A percentile compares a stretch with the other conserved stretches of the same genome.
These are phyloP conservation scores for Bombus haemorrhoidalis DNA, from an alignment of 1,140 invertebrate species.

Conservation along the genomic window DNA sequence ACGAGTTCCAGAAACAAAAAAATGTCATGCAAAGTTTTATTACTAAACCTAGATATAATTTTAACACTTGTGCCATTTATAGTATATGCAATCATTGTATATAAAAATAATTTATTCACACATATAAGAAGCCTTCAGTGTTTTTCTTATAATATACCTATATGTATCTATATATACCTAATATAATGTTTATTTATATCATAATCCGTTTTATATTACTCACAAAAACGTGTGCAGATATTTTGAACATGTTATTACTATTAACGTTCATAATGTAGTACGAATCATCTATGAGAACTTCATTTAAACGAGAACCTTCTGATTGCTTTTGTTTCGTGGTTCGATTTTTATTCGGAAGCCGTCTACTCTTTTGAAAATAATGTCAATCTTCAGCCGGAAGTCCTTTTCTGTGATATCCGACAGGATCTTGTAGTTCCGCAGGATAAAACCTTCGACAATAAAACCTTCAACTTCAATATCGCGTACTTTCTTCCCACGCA, in stretches of 20 bases:
- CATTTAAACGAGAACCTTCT: neutral
- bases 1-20: too few species aligned
- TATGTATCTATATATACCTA: neutral
- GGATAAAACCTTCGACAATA: slow-evolving; percentile 85
- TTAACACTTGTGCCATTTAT: too few species aligned
- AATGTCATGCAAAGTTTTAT: too few species aligned
- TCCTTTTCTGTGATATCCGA: slow-evolving; percentile 77
- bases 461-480: slow-evolving; percentile 86
- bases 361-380: slow-evolving; percentile 82
- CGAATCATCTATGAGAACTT: too few species aligned
- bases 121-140: neutral
- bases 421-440: slow-evolving; percentile 85
- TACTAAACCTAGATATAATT: too few species aligned
- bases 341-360: slow-evolving; percentile 80
- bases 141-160: neutral
- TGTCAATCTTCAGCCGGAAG: slow-evolving; percentile 79
- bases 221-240: too few species aligned
- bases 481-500: slow-evolving; percentile 88
- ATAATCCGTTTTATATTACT: too few species aligned
- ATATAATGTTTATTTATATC: too few species aligned
- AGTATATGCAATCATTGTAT: too few species aligned
- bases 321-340: slow-evolving; percentile 65
- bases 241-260: neutral
- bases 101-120: too few species aligned
- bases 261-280: neutral